Evolutionary conservation across 1,140 invertebrate genomes (phyloP), one percentile per base, ranked within the genome.

Genomic region (Ectropis grisescens): DNA sequence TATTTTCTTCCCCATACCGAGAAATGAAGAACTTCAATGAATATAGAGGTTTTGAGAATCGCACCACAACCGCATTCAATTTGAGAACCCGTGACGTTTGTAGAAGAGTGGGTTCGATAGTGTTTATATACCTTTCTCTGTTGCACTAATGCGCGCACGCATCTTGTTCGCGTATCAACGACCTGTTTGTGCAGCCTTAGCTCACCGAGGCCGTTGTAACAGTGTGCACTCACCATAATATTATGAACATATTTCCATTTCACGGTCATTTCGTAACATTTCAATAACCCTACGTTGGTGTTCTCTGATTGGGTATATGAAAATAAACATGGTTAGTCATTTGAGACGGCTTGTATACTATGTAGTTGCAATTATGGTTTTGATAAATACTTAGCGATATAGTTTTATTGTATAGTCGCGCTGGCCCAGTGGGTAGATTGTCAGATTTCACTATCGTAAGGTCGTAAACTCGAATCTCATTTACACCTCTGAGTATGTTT

Each of bases 211-310:
- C 44, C 52, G 54, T 56, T 49, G 57, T 64, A 66, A 53, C 50
- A 53, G 36, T 41, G 47, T 37, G 33, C 28, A 52, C n/a, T 40
- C 49, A 61, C 49, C 54, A 62, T 19, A 19, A 19, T 8, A 19
- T 19, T n/a, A 9, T 22, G 4, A 22, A 5, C 4, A n/a, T 64
- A 65, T 65, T 67, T 67, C 59, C 41, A 59, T 75, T 71, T 75
- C 64, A 71, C 60, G 58, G 67, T 57, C 54, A 57, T 70, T 74
- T 71, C 52, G 57, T 67, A 61, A 69, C 48, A 59, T 62, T 64
- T 57, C 49, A 65, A 58, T 52, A 54, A 57, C 37, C 45, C 45
- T 41, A 10, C 3, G 10, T 26, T 26, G 24, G 10, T n/a, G 24
- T 26, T 26, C 24, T 34, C 27, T 54, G 27, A 30, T 13, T 40